These are phyloP conservation scores for Galago senegalensis DNA, from an alignment of 2,797 vertebrate genomes.

Conservation along the genomic window DNA sequence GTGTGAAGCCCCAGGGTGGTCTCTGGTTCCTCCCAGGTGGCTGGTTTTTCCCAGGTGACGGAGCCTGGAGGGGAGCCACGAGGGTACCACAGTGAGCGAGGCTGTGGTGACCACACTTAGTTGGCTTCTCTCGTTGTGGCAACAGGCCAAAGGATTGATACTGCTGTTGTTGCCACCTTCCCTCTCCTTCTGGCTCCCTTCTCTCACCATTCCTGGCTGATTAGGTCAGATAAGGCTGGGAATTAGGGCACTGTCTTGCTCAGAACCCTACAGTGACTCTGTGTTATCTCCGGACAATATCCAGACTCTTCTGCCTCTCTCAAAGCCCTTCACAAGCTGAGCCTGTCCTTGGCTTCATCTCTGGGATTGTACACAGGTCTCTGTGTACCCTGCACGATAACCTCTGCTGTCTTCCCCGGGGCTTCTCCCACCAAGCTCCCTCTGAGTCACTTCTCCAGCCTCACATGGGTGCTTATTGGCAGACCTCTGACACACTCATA, in stretches of 20 bases:
- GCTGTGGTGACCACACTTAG: neutral
- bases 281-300: neutral
- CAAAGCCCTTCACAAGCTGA: neutral
- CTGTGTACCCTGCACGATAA: neutral
- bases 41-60: neutral
- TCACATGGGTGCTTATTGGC: neutral
- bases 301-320: neutral
- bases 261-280: neutral
- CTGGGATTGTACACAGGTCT: neutral
- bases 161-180: neutral
- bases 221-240: neutral
- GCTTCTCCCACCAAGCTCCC: neutral
- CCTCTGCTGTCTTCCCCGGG: neutral
- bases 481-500: neutral
- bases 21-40: neutral
- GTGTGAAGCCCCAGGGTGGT: neutral
- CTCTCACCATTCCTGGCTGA: neutral
- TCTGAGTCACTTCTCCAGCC: neutral
- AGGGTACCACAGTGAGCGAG: neutral
- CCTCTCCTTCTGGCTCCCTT: neutral
- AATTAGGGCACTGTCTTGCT: neutral
- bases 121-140: neutral
- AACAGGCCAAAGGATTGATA: neutral
- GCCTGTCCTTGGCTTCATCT: neutral
- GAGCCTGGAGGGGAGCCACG: neutral